A percentile compares a stretch with the other conserved stretches of the same genome.
Conservation (phyloP, 2,888 invertebrate species). For the Netelia virgata region DNA sequence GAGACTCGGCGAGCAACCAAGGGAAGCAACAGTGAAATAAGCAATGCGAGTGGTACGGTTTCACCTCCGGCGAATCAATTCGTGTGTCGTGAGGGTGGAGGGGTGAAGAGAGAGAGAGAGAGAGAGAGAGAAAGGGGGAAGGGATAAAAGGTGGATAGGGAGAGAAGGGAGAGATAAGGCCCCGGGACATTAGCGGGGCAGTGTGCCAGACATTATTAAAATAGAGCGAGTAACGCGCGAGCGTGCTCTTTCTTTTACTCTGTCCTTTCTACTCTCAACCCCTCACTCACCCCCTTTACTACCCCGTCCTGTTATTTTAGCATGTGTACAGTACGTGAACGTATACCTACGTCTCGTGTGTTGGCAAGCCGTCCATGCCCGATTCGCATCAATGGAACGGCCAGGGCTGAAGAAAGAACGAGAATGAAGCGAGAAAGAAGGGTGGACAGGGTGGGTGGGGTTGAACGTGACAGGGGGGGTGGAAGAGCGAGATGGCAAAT, state of each 20-base stretch:
- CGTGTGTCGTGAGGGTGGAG: slow-evolving; percentile 49
- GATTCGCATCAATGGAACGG: slow-evolving; percentile 60
- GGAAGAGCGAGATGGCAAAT: slow-evolving; percentile 44
- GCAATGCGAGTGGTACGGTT: slow-evolving; percentile 57
- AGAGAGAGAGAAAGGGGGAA: too few species aligned
- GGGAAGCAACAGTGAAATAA: slow-evolving; percentile 41
- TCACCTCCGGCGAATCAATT: slow-evolving; percentile 65
- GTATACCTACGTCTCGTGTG: slow-evolving; percentile 30
- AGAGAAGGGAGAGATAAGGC: slow-evolving; percentile 70
- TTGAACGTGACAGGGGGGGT: slow-evolving; percentile 28
- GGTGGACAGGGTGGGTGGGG: slow-evolving; percentile 28
- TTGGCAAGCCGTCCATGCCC: slow-evolving; percentile 36
- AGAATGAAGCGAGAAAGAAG: slow-evolving; percentile 51
- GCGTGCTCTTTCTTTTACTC: slow-evolving; percentile 47
- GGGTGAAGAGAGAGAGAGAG: slow-evolving; percentile 21
- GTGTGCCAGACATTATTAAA: slow-evolving; percentile 83
- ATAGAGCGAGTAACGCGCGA: slow-evolving; percentile 71
- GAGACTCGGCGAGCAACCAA: slow-evolving; percentile 1
- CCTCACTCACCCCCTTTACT: slow-evolving; percentile 8
- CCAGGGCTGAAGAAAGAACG: slow-evolving; percentile 34
- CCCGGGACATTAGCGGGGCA: slow-evolving; percentile 81
- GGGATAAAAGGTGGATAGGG: slow-evolving; percentile 10
- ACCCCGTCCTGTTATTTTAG: not conserved
- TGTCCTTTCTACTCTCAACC: slow-evolving; percentile 35
- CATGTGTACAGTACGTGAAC: slow-evolving; percentile 5